Conservation (phyloP, 2,888 invertebrate genomes). For the Boloria euphrosyne region DNA sequence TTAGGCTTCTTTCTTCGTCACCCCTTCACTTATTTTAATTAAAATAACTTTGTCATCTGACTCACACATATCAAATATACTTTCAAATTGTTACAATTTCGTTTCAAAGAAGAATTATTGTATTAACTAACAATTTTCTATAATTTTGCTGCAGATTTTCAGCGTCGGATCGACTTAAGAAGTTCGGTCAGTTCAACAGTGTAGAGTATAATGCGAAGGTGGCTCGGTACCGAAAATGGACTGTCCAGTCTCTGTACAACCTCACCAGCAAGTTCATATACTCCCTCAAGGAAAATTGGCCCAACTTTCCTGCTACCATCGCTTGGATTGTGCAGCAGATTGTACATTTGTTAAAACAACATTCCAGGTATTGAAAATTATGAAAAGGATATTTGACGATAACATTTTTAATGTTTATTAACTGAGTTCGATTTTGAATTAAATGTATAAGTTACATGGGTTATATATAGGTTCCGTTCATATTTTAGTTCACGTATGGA, state of each 20-base stretch:
- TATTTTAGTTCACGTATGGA: too few relatives aligned
- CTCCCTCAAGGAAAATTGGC: constrained; percentile 91
- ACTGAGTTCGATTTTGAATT: too few relatives aligned
- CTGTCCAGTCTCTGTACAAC: constrained; percentile 89
- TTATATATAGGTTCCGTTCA: too few relatives aligned
- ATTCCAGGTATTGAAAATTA: constrained; percentile 57
- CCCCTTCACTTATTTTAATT: too few relatives aligned
- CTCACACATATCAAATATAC: not conserved
- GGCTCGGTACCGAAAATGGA: constrained; percentile 89
- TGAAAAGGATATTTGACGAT: too few relatives aligned
- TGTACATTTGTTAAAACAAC: constrained; percentile 80
- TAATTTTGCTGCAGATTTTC: constrained; percentile 57
- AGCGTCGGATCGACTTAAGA: constrained; percentile 79
- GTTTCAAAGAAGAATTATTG: too few relatives aligned
- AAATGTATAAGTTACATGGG: too few relatives aligned
- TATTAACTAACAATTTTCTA: not conserved
- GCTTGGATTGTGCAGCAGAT: constrained; percentile 96
- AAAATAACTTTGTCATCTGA: too few relatives aligned
- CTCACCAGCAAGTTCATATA: constrained; percentile 91
- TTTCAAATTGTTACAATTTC: too few relatives aligned
- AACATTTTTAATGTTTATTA: too few relatives aligned
- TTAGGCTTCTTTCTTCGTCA: too few relatives aligned
- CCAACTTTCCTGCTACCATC: constrained; percentile 94
- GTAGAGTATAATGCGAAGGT: constrained; percentile 88
- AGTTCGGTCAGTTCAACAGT: constrained; percentile 90